Conservation (phyloP, 2,888 invertebrate genomes). For the Fragum whitleyi region DNA sequence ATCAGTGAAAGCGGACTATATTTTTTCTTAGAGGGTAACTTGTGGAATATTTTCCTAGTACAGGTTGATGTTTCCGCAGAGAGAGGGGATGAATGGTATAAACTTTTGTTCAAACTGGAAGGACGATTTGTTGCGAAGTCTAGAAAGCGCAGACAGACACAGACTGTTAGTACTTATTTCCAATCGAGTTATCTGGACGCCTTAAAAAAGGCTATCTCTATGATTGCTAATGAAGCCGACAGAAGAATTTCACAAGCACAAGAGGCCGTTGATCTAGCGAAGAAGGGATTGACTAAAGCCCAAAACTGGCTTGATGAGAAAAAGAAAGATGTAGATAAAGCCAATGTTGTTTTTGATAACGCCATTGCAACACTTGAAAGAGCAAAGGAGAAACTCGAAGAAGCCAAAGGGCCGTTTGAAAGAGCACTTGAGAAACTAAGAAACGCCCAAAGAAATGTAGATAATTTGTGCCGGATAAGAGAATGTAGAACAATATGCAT, state of each 20-base stretch:
- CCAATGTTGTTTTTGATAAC: conserved; percentile 49
- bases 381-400: conserved; percentile 61
- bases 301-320: conserved; percentile 59
- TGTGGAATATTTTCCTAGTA: conserved; percentile 53
- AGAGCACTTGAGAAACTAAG: conserved; percentile 51
- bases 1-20: conserved; percentile 31
- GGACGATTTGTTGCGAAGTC: conserved; percentile 51
- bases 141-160: conserved; percentile 27
- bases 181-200: conserved; percentile 58
- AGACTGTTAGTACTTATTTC: conserved; percentile 51
- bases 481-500: conserved; percentile 56
- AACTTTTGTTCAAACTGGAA: conserved; percentile 37
- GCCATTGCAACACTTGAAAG: conserved; percentile 45
- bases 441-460: conserved; percentile 59
- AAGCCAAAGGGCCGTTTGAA: conserved; percentile 58
- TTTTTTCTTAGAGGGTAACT: conserved; percentile 43
- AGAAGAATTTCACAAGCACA: conserved; percentile 54
- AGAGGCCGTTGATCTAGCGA: conserved; percentile 36
- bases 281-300: conserved; percentile 42
- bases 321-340: conserved; percentile 44
- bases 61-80: conserved; percentile 46
- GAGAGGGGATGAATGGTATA: conserved; percentile 42
- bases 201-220: conserved; percentile 24
- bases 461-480: conserved; percentile 57
- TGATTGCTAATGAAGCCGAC: conserved; percentile 46